Evolutionary conservation across 2,888 invertebrate species (phyloP), one percentile per base, ranked within the genome.

Genomic region (Belgica antarctica): DNA sequence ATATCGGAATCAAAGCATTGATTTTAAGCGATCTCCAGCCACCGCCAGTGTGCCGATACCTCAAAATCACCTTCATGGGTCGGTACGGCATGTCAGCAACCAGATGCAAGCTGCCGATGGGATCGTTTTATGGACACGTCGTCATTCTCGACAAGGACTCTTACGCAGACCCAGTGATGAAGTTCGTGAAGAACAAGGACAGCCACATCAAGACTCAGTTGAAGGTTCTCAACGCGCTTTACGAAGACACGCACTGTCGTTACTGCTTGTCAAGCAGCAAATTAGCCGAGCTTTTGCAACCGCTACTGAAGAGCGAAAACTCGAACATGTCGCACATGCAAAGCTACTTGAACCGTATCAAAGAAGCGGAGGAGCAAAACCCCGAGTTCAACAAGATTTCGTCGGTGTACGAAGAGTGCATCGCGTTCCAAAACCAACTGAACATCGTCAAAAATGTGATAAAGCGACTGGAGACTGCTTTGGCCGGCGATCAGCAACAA

Each of bases 111-210:
- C 93, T 96, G 72, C 94, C 95, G 0, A 82, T 95, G 36, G 96
- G 95, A n/a, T 89, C 89, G 80, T 96, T 95, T 80, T 96, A 92
- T 77, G 96, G 96, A 0, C 94, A 95, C 78, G 86, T 92, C 46
- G 87, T 91, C 1, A 86, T 92, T 71, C 82, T 94, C 10, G 86
- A 87, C 17, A 87, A 87, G 72, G 85, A 86, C 73, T 77, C 77
- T 1, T 80, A 80, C 68, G 78, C 78, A 1, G 79, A 80, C 74
- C 75, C 77, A 62, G 74, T 79, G 59, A 72, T 77, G 71, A 74
- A 76, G 57, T 77, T 76, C 66, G 75, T 79, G 61, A 77, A 75
- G 34, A 76, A 76, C 27, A 76, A 77, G 12, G 66, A 74, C 0
- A 75, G 75, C 25, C 77, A 77, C 69, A 74, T 80, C 47, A 76